These are phyloP conservation scores for Excalfactoria chinensis DNA, from an alignment of 2,113 vertebrate genomes.

Conservation along the genomic window DNA sequence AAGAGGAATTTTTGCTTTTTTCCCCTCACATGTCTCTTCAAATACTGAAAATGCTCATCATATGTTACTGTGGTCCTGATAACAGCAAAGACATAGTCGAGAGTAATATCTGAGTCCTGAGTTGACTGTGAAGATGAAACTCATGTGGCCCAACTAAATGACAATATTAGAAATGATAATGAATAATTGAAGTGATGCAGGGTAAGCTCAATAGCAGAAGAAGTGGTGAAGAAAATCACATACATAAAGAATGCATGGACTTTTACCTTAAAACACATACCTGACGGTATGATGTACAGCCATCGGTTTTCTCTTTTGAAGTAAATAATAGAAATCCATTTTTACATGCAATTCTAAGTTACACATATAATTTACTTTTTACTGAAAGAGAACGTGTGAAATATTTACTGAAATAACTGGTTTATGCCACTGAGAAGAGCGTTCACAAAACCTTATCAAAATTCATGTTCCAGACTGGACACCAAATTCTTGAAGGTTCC, in stretches of 20 bases:
- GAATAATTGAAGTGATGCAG: not conserved
- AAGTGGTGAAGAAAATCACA: not conserved
- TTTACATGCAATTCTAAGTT: not conserved
- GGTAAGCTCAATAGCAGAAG: not conserved
- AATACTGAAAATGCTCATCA: not conserved
- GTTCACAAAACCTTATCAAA: not conserved
- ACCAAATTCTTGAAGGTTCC: not conserved
- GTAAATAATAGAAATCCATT: not conserved
- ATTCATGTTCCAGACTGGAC: not conserved
- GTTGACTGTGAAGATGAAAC: not conserved
- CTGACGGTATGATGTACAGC: not conserved
- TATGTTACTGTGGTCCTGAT: not conserved
- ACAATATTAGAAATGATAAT: not conserved
- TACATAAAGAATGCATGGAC: not conserved
- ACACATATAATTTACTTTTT: not conserved
- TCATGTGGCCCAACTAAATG: not conserved
- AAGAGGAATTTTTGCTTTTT: not conserved
- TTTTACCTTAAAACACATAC: not conserved
- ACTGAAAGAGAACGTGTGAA: not conserved
- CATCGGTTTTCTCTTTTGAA: not conserved
- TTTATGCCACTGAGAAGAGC: not conserved
- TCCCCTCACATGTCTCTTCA: not conserved
- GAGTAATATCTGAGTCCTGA: too few relatives aligned
- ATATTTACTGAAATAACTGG: not conserved
- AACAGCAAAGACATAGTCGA: too few relatives aligned